phyloP scores from a whole-genome alignment of 2,113 vertebrate genomes.

The Anolis sagrei region DNA sequence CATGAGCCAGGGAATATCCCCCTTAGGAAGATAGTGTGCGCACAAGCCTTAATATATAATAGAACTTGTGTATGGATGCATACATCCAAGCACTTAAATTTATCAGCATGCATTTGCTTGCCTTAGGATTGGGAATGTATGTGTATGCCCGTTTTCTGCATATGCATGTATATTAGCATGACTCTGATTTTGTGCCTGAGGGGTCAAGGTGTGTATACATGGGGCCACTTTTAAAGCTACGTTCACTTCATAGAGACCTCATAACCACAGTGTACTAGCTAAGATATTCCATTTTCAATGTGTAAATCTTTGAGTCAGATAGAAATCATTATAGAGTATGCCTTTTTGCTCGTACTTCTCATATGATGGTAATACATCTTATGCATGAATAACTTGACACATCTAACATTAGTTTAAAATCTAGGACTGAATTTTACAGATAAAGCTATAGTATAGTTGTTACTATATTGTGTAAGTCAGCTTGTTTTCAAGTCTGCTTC shows the following conservation, averaged over 20 bases:
- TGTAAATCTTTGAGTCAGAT: background rate
- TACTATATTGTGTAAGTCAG: constrained; percentile 10
- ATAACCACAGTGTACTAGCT: background rate
- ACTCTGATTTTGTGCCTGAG: background rate
- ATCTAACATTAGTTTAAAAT: constrained; percentile 5
- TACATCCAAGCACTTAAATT: constrained; percentile 21
- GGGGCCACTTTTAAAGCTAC: background rate
- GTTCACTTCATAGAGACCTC: constrained; percentile 9
- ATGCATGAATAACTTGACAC: background rate
- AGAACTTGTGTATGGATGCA: constrained; percentile 13
- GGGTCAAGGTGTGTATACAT: background rate
- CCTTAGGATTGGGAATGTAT: constrained; percentile 8
- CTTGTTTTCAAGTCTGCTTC: background rate
- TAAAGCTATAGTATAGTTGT: constrained; percentile 4
- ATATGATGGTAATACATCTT: background rate
- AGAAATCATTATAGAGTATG: rapidly evolving
- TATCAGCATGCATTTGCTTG: constrained; percentile 34
- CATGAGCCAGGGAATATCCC: constrained; percentile 8
- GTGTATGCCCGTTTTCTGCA: constrained; percentile 17
- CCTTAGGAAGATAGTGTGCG: constrained; percentile 2
- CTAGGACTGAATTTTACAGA: background rate
- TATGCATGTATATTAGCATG: constrained; percentile 19
- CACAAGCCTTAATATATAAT: constrained; percentile 29
- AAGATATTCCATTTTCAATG: background rate
- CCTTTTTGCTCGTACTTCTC: background rate